A percentile compares a stretch with the other conserved stretches of the same genome.
These are phyloP conservation scores for Cydia fagiglandana DNA, from an alignment of 1,140 invertebrate genomes.

Conservation along the genomic window DNA sequence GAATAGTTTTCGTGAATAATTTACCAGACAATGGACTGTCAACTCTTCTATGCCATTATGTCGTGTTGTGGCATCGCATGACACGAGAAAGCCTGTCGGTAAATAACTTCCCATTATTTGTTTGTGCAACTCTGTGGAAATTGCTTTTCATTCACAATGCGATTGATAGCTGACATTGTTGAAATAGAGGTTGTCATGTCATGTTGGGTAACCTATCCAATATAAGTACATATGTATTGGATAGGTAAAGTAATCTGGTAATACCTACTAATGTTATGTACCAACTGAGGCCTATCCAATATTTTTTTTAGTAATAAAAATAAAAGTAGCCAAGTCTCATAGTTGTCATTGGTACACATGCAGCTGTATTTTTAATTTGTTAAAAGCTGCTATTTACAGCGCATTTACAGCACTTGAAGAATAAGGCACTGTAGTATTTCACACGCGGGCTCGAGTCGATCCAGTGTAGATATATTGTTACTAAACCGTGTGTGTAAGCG, in stretches of 20 bases:
- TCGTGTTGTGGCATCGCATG: conserved; percentile 42
- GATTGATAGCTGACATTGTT: conserved; percentile 6
- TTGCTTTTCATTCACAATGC: conserved; percentile 18
- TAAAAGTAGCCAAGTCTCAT: too few species aligned
- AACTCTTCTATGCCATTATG: conserved; percentile 63
- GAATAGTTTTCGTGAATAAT: conserved; percentile 74
- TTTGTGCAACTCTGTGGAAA: conserved; percentile 41
- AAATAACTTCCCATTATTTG: conserved; percentile 47
- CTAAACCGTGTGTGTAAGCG: conserved; percentile 45
- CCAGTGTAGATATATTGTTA: conserved; percentile 25
- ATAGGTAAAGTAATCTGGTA: not conserved
- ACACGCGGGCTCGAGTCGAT: not conserved
- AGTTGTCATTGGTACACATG: too few species aligned
- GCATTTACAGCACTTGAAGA: conserved; percentile 8
- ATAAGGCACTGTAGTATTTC: conserved; percentile 3
- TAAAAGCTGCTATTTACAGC: not conserved
- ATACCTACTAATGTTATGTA: not conserved
- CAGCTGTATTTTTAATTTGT: not conserved
- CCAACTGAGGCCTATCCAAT: too few species aligned
- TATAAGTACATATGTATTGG: not conserved
- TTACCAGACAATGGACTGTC: conserved; percentile 69
- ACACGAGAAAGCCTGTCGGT: conserved; percentile 48
- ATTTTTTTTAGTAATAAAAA: too few species aligned
- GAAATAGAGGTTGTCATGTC: not conserved
- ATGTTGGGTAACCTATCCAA: not conserved